Evolutionary conservation across 1,140 invertebrate species (phyloP).

Genomic region (Apis laboriosa): DNA sequence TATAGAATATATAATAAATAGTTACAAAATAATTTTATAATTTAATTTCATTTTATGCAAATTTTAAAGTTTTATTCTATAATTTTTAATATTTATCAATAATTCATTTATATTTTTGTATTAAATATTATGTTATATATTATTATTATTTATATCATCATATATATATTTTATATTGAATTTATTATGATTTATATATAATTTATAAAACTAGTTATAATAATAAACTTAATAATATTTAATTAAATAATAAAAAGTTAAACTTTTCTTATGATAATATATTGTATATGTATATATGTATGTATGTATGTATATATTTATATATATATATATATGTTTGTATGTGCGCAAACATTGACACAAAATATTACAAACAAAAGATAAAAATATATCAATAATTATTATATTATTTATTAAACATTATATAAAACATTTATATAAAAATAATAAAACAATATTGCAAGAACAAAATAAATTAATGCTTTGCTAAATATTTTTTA

Average conservation of each 20-base stretch:
- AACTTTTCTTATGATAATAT: not conserved
- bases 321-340: too few species aligned
- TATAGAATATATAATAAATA: not conserved
- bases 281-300: too few species aligned
- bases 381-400: not conserved
- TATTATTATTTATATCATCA: not conserved
- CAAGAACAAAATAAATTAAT: not conserved
- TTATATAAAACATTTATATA: not conserved
- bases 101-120: not conserved
- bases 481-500: not conserved
- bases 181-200: not conserved
- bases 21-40: slow-evolving; percentile 1
- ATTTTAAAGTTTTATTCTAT: not conserved
- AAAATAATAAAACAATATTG: slow-evolving; percentile 10
- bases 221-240: not conserved
- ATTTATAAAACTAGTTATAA: not conserved
- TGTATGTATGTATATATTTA: too few species aligned
- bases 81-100: not conserved
- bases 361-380: too few species aligned
- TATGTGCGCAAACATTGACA: too few species aligned
- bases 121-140: not conserved
- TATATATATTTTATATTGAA: not conserved
- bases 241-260: not conserved
- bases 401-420: slow-evolving; percentile 32
- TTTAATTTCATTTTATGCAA: not conserved